phyloP scores from a whole-genome alignment of 2,888 invertebrate genomes.

The Cheilosia pagana region DNA sequence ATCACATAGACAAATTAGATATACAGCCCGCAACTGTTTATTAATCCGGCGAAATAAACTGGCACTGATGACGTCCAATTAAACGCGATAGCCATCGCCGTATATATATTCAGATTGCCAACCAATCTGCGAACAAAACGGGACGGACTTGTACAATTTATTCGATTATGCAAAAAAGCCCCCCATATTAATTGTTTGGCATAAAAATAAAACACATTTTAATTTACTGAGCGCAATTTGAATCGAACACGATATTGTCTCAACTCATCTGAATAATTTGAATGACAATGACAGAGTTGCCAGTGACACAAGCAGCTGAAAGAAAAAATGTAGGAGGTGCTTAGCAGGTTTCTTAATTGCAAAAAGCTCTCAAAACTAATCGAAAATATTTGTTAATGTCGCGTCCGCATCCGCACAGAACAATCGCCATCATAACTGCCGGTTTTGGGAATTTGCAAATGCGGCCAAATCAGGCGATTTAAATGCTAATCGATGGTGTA shows the following conservation, averaged over 20 bases:
- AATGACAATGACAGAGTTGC: constrained; percentile 4
- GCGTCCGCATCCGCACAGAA: background rate
- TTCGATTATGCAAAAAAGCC: constrained; percentile 12
- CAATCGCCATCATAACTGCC: constrained; percentile 9
- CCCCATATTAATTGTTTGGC: constrained; percentile 66
- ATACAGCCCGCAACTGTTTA: constrained; percentile 16
- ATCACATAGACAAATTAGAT: constrained; percentile 68
- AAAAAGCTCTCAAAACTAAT: constrained; percentile 73
- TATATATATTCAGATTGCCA: constrained; percentile 26
- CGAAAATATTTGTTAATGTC: constrained; percentile 66
- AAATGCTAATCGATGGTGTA: constrained; percentile 66
- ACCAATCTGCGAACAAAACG: background rate
- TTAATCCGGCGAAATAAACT: constrained; percentile 63
- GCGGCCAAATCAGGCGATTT: constrained; percentile 57
- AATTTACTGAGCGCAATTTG: constrained; percentile 70
- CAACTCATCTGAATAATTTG: constrained; percentile 59
- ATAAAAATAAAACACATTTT: constrained; percentile 66
- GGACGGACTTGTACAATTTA: constrained; percentile 33
- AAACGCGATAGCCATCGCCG: constrained; percentile 54
- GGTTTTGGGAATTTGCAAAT: constrained; percentile 41
- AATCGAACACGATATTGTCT: constrained; percentile 68
- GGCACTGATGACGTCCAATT: constrained; percentile 66
- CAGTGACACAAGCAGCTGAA: background rate
- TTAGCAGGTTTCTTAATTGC: constrained; percentile 65
- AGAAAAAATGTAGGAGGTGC: constrained; percentile 62